Conservation (phyloP, 2,113 vertebrate genomes). For the Corydoras sp. region DNA sequence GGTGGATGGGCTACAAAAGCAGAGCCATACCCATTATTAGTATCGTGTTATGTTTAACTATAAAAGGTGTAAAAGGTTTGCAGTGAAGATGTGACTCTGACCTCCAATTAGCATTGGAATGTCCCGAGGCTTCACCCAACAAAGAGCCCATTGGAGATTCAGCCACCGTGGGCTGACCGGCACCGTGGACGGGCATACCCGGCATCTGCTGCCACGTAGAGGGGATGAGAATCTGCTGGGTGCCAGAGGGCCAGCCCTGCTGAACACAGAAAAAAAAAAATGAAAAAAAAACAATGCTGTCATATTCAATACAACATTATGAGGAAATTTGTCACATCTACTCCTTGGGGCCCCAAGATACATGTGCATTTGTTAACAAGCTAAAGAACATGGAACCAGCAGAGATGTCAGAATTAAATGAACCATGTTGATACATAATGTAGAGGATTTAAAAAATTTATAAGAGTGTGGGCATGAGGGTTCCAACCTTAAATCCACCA, state of each 20-base stretch:
- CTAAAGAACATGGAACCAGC: no score
- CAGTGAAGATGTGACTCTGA: constrained; percentile 46
- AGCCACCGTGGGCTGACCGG: constrained; percentile 82
- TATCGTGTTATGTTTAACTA: no score
- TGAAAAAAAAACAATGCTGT: neutral
- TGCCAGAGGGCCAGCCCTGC: constrained; percentile 94
- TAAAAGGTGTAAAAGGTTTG: neutral
- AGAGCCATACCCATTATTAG: no score
- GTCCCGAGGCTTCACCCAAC: constrained; percentile 73
- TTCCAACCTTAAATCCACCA: no score
- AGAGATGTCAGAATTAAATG: no score
- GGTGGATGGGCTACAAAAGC: no score
- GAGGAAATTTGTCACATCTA: neutral
- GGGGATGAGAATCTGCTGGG: constrained; percentile 94
- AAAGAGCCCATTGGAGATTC: constrained; percentile 70
- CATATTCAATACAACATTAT: neutral
- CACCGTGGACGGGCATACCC: constrained; percentile 86
- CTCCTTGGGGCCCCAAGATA: neutral
- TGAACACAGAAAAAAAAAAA: constrained; percentile 52
- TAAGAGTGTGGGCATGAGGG: no score
- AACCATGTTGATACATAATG: no score
- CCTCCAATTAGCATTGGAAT: constrained; percentile 87
- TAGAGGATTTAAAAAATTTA: no score
- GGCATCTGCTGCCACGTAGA: constrained; percentile 97
- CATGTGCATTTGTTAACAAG: no score